Base-by-base conservation (phyloP, 2,797 vertebrate genomes). In the Mus caroli region DNA sequence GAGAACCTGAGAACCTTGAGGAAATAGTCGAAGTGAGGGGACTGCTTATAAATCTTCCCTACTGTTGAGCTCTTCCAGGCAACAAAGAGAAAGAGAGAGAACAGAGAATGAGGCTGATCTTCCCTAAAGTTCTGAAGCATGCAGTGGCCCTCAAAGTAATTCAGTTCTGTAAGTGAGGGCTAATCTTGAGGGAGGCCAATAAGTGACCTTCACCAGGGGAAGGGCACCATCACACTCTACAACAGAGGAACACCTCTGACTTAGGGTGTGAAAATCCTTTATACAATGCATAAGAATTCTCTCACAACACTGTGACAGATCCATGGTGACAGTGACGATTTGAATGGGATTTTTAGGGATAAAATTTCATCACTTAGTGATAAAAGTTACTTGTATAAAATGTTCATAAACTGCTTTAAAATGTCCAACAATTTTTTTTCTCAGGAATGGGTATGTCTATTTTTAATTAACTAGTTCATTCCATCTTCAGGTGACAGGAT, bases 11-110 rank as follows among this genome's bases (percentile, higher is more conserved):
- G 96, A 96, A 79, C 83, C 86, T 90, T n/a, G 86, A 96, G 77
- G 96, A 95, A 97, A 90, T 73, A 67, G 82, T 86, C 87, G 75
- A 88, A 96, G 95, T 90, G 87, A 96, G 79, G 95, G 60, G 43
- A 40, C 56, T 82, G 22, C 54, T 88, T 88, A 62, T 69, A 94
- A 95, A 92, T 56, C 2, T 91, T 94, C 88, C 79, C 46, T 67
- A 34, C 60, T 82, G 78, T 86, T 0, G 0, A 95, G 52, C 22
- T 79, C 56, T 7, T 71, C 60, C 28, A 19, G 12, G 4, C 71
- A 91, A 93, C 92, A 76, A 91, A 95, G 76, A 60, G 43, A 91
- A 93, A 24, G 67, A 91, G n/a, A 28, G 28, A 75, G 12, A 56
- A 34, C 28, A 34, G 24, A 75, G 12, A 56, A 34, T 20, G 28